These are phyloP conservation scores for Tetramorium alpestre DNA, from an alignment of 1,140 invertebrate species.

Conservation along the genomic window DNA sequence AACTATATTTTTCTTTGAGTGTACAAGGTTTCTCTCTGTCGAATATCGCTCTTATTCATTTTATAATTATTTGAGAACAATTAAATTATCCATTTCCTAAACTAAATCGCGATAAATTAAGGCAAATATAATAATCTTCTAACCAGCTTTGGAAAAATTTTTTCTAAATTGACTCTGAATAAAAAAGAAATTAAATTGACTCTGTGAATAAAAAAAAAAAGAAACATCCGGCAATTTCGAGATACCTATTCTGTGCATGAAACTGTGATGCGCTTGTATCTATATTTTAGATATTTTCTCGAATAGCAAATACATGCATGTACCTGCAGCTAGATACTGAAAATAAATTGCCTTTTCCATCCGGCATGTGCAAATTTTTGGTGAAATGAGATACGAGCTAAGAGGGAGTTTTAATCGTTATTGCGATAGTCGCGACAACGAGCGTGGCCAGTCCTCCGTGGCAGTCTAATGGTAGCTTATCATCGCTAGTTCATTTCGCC, in stretches of 20 bases:
- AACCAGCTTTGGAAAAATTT: not conserved
- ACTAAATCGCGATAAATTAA: not conserved
- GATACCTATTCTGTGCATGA: not conserved
- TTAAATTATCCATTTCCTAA: not conserved
- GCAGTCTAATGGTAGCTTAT: conserved; percentile 32
- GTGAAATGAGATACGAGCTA: not conserved
- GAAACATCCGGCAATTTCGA: not conserved
- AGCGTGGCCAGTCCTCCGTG: not conserved
- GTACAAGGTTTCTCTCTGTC: not conserved
- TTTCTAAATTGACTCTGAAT: not conserved
- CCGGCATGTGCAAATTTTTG: conserved; percentile 9
- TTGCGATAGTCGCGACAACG: conserved; percentile 12
- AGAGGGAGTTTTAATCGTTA: conserved; percentile 41
- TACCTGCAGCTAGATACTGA: not conserved
- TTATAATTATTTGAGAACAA: not conserved
- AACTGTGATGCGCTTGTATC: not conserved
- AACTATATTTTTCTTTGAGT: no score
- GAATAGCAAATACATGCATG: not conserved
- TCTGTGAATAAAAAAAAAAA: not conserved
- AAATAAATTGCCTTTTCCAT: conserved; percentile 5
- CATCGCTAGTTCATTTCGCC: conserved; percentile 17
- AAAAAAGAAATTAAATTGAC: not conserved
- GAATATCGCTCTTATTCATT: not conserved
- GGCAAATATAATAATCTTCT: not conserved
- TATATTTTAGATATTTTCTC: not conserved